Conservation (phyloP, 1,140 invertebrate genomes). For the Tenebrio molitor region DNA sequence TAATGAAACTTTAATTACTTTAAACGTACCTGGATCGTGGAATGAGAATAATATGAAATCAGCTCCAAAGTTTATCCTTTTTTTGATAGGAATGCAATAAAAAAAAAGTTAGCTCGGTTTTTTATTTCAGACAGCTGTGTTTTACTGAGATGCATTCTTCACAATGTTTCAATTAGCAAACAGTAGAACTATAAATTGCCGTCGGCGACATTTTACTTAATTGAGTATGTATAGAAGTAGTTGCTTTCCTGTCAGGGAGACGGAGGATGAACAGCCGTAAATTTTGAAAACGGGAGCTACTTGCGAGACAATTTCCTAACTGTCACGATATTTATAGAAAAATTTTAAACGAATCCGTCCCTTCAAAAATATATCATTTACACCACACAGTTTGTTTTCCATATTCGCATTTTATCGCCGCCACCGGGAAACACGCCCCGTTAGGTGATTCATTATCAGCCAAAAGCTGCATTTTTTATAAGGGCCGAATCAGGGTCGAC, state of each 20-base stretch:
- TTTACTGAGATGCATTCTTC: too few relatives aligned
- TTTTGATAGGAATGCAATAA: too few relatives aligned
- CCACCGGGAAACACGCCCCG: background rate
- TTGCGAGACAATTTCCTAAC: slow-evolving; percentile 13
- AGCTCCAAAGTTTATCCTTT: too few relatives aligned
- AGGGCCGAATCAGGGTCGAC: background rate
- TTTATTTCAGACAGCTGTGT: too few relatives aligned
- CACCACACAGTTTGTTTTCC: background rate
- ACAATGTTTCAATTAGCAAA: background rate
- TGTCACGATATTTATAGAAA: slow-evolving; percentile 18
- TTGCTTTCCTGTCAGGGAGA: background rate
- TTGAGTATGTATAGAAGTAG: slow-evolving; percentile 6
- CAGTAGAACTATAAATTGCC: background rate
- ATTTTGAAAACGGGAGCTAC: background rate
- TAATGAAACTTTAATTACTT: too few relatives aligned
- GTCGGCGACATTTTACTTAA: background rate
- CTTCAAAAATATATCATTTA: slow-evolving; percentile 5
- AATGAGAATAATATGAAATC: too few relatives aligned
- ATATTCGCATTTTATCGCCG: background rate
- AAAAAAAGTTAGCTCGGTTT: too few relatives aligned
- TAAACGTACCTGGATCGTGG: too few relatives aligned
- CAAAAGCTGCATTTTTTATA: background rate
- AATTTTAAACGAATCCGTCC: background rate
- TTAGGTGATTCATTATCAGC: slow-evolving; percentile 2
- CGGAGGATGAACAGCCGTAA: background rate